Evolutionary conservation across 2,888 invertebrate genomes (phyloP), one percentile per base, ranked within the genome.

Genomic region (Alviniconcha strummeri): DNA sequence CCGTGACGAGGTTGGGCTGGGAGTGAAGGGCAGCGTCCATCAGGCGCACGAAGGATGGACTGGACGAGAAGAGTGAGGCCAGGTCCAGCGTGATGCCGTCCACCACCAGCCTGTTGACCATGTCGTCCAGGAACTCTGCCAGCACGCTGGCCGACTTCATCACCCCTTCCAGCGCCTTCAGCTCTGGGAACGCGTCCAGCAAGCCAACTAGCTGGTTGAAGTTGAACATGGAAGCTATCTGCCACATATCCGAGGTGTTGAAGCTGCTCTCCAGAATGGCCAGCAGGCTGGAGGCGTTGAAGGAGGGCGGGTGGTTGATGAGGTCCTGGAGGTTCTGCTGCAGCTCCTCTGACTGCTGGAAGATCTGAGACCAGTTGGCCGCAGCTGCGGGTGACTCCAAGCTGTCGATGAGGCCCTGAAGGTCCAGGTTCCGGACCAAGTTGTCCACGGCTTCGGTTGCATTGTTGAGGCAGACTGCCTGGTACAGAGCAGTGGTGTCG

Each of bases 321-420:
- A 88, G 71, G 17, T 74, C 19, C 54, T 84, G 71, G 0, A 89
- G 76, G 57, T 83, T 81, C 56, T 81, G 82, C 6, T 83, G 71
- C 13, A 89, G 83, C 55, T 85, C 82, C 72, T 84, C 77, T 2
- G 87, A 84, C 80, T 87, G 72, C 57, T 77, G n/a, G 7, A 88
- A 82, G 1, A 87, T 77, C 56, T 76, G 67, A 11, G 83, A 84
- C 90, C 88, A 88, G 85, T 89, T 82, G 67, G 77, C 82, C n/a
- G 36, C 36, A 17, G 76, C 13, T 15, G 36, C 0, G 6, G 77
- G 56, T 13, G 82, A 82, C 9, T 56, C 19, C 15, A 88, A 56
- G 57, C 78, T 77, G 71, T 75, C 78, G 8, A 85, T 80, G 13
- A 84, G 77, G 17, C 81, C 80, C 56, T 85, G 75, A 52, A 86